Evolutionary conservation across 2,113 vertebrate genomes (phyloP).

Genomic region (Origma solitaria): DNA sequence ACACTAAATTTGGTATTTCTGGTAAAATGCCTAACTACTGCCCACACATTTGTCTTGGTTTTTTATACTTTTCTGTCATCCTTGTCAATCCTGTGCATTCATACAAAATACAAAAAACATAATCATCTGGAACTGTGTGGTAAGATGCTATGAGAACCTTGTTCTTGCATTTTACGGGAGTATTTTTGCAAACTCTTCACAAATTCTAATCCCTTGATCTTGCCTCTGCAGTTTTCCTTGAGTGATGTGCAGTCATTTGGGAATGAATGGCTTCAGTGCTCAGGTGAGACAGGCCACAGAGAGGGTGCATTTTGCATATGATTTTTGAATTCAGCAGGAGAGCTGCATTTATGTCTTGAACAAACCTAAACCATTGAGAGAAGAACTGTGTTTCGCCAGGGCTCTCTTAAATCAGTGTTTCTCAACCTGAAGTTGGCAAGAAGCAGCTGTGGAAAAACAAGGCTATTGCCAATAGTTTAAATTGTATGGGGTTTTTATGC

Average conservation of each 20-base stretch:
- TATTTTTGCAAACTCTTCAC: background rate
- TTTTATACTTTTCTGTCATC: background rate
- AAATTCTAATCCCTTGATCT: background rate
- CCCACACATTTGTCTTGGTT: background rate
- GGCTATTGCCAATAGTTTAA: background rate
- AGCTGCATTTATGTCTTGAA: background rate
- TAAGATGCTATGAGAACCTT: background rate
- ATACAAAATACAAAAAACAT: background rate
- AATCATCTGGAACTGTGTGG: background rate
- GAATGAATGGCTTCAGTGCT: background rate
- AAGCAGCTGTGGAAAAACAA: background rate
- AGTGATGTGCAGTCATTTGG: background rate
- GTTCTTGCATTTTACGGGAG: background rate
- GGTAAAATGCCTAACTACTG: background rate
- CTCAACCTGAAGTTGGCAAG: conserved; percentile 1
- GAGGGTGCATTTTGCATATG: background rate
- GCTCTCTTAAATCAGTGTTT: background rate
- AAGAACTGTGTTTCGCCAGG: background rate
- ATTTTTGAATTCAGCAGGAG: background rate
- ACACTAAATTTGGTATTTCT: background rate
- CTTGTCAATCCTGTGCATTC: background rate
- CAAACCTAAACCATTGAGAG: background rate
- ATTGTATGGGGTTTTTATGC: background rate
- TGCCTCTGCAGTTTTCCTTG: background rate
- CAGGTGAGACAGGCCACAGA: background rate